phyloP scores from a whole-genome alignment of 2,113 vertebrate species.

The Capreolus pygargus region DNA sequence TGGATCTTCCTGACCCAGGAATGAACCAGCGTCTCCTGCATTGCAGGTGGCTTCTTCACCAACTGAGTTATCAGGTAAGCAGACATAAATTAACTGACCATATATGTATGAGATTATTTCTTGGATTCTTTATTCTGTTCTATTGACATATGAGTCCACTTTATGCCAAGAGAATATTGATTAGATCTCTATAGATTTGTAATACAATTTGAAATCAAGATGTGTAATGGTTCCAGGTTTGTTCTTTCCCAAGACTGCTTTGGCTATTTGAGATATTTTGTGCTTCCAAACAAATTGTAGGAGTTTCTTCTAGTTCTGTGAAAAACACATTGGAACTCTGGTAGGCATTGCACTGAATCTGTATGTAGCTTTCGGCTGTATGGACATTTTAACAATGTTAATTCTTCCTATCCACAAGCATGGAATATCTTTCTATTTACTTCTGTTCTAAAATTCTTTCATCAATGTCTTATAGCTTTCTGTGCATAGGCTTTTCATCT shows the following conservation, averaged over 20 bases:
- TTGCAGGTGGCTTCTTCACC: not conserved
- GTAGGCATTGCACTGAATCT: not conserved
- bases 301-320: not conserved
- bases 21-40: not conserved
- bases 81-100: not conserved
- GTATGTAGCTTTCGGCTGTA: not conserved
- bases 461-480: not conserved
- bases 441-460: not conserved
- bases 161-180: not conserved
- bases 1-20: not conserved
- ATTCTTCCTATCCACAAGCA: not conserved
- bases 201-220: not conserved
- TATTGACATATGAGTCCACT: accelerated
- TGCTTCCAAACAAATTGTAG: not conserved
- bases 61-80: not conserved
- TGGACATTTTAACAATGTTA: not conserved
- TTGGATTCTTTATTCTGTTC: not conserved
- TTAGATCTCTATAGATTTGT: not conserved
- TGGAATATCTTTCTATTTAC: not conserved
- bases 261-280: not conserved
- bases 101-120: not conserved
- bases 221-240: not conserved
- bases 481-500: not conserved
- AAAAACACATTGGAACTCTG: not conserved
- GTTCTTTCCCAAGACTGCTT: not conserved